Evolutionary conservation across 2,797 vertebrate genomes (phyloP).

Genomic region (Sebastes hopkinsi): DNA sequence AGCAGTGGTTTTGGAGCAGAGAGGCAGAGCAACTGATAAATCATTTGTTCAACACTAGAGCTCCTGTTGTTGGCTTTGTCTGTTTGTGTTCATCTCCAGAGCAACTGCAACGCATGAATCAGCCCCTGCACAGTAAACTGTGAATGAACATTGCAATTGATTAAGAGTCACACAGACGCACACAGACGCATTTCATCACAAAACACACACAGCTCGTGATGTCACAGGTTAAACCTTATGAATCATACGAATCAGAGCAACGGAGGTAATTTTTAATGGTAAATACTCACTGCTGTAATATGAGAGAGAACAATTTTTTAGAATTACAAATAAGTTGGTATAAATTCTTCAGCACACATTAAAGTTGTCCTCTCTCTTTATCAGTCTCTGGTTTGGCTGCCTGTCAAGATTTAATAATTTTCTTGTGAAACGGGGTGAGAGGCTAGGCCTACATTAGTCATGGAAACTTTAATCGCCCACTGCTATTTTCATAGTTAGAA

Average conservation of each 20-base stretch:
- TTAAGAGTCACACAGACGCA: constrained; percentile 5
- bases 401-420: not conserved
- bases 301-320: not conserved
- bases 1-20: not conserved
- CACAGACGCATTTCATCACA: constrained; percentile 41
- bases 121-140: not conserved
- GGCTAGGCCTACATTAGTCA: not conserved
- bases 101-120: constrained; percentile 56
- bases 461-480: not conserved
- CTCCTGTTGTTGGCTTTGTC: constrained; percentile 24
- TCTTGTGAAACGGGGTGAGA: not conserved
- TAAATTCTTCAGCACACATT: not conserved
- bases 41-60: constrained; percentile 11
- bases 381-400: not conserved
- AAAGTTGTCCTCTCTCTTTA: not conserved
- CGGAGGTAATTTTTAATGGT: not conserved
- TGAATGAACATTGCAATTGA: constrained; percentile 32
- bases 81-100: constrained; percentile 58
- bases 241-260: constrained; percentile 6
- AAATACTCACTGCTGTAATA: not conserved
- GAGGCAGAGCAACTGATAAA: constrained; percentile 9
- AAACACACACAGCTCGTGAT: constrained; percentile 5
- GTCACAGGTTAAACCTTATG: constrained; percentile 21
- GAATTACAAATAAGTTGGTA: not conserved
- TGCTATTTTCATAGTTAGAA: not conserved